A percentile compares a stretch with the other conserved stretches of the same genome.
Evolutionary conservation across 2,888 invertebrate species (phyloP).

Genomic region (Polydrusus tereticollis): DNA sequence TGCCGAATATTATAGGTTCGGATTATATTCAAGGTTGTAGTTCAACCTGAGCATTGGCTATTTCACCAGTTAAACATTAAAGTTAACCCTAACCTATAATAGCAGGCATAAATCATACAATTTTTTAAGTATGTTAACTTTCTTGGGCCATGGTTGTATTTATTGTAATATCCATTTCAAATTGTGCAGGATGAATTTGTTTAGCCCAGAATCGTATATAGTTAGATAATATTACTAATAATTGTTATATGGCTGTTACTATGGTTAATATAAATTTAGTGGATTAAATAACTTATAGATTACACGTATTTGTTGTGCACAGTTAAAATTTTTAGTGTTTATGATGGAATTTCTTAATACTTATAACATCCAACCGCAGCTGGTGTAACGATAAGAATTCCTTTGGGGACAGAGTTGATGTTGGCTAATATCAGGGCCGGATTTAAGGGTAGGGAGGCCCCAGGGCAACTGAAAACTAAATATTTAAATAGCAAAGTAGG

Average conservation of each 20-base stretch:
- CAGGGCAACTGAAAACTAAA: too few relatives aligned
- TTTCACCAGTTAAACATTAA: too few relatives aligned
- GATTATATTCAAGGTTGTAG: too few relatives aligned
- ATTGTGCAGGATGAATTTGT: neutral
- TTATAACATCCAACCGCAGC: neutral
- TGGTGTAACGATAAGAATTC: neutral
- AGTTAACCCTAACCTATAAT: neutral
- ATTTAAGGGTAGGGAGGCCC: too few relatives aligned
- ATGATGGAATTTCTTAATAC: neutral
- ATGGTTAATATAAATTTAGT: neutral
- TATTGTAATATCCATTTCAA: too few relatives aligned
- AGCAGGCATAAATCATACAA: too few relatives aligned
- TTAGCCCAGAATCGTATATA: constrained; percentile 5
- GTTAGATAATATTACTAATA: neutral
- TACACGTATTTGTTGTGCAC: neutral
- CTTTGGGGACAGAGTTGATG: too few relatives aligned
- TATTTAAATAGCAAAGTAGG: too few relatives aligned
- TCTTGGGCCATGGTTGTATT: neutral
- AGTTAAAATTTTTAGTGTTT: neutral
- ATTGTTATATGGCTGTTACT: constrained; percentile 13
- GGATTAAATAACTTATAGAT: neutral
- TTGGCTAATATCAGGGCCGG: too few relatives aligned
- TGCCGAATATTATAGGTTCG: too few relatives aligned
- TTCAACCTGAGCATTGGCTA: too few relatives aligned
- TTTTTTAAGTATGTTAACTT: constrained; percentile 2